Evolutionary conservation across 2,113 vertebrate species (phyloP).

Genomic region (Rhynchomys soricoides): DNA sequence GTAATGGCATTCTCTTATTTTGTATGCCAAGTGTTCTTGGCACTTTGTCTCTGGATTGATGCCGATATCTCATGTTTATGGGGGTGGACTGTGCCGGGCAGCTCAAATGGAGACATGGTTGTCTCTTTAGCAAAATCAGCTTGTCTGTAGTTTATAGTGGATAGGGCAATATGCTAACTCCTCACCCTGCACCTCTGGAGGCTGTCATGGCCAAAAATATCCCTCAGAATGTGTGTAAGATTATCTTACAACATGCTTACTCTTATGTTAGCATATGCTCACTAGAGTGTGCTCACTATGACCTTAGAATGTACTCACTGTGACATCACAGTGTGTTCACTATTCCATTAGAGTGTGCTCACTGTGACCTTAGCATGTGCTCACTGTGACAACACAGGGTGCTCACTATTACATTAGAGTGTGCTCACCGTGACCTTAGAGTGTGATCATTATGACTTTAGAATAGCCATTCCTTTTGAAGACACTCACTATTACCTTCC

Average conservation of each 20-base stretch:
- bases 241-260: background rate
- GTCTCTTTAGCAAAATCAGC: background rate
- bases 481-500: background rate
- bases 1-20: background rate
- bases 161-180: background rate
- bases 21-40: background rate
- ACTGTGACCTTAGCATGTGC: background rate
- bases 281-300: background rate
- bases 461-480: background rate
- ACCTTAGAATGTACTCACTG: background rate
- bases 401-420: background rate
- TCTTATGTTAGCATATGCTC: background rate
- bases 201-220: background rate
- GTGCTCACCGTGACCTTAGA: background rate
- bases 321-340: background rate
- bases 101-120: accelerated
- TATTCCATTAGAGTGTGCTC: background rate
- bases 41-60: too few species aligned
- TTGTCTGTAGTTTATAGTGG: background rate
- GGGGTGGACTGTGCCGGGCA: too few species aligned
- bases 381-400: too few species aligned
- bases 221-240: background rate
- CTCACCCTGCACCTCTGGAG: accelerated
- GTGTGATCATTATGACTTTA: background rate
- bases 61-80: accelerated